A percentile compares a stretch with the other conserved stretches of the same genome.
Evolutionary conservation across 1,140 invertebrate species (phyloP).

Genomic region (Thaumetopoea pityocampa): DNA sequence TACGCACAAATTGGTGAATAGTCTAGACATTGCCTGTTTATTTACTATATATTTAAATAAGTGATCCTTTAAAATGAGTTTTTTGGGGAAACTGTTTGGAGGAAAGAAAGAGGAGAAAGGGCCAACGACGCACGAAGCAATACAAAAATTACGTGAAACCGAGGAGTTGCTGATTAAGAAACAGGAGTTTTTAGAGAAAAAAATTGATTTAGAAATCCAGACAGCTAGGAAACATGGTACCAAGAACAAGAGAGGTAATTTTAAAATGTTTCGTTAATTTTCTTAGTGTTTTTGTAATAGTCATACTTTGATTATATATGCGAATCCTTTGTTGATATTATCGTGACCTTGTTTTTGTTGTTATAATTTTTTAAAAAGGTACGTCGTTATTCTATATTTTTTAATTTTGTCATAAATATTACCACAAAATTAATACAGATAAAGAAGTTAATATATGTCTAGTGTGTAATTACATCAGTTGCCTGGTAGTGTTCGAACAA

Average conservation of each 20-base stretch:
- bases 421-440: no score
- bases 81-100: constrained; percentile 92
- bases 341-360: no score
- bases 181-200: constrained; percentile 97
- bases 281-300: no score
- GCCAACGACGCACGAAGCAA: constrained; percentile 96
- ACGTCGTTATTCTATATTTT: no score
- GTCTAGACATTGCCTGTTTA: constrained; percentile 15
- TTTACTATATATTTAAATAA: constrained; percentile 15
- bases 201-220: constrained; percentile 92
- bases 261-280: no score
- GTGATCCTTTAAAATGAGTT: constrained; percentile 82
- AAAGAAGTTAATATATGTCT: no score
- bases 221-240: constrained; percentile 95
- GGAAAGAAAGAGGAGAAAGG: constrained; percentile 91
- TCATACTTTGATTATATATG: no score
- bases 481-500: no score
- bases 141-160: constrained; percentile 96
- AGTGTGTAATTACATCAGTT: no score
- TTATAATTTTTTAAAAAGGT: no score
- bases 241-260: constrained; percentile 96
- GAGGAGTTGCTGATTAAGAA: constrained; percentile 99
- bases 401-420: no score
- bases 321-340: no score
- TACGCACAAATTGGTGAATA: constrained; percentile 31